Percentiles rank a stretch among this genome's conserved stretches.
phyloP scores from a whole-genome alignment of 2,797 vertebrate genomes.

The Macroramphosus scolopax region DNA sequence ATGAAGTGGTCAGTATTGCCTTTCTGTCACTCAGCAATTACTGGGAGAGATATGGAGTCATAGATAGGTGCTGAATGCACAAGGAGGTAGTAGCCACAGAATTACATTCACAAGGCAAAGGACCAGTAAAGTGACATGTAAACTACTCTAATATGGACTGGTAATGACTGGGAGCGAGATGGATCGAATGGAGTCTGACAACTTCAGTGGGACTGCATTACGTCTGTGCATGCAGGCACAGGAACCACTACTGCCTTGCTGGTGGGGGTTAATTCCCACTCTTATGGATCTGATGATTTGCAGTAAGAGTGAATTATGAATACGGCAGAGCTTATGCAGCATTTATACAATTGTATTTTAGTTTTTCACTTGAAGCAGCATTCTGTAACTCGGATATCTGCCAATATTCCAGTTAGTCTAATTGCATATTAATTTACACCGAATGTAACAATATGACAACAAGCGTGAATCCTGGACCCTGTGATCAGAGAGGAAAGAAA shows the following conservation, averaged over 20 bases:
- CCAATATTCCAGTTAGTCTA: no score
- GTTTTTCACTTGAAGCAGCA: not conserved
- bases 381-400: not conserved
- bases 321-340: no score
- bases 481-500: no score
- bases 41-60: slow-evolving; percentile 74
- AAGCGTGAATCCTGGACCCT: no score
- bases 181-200: slow-evolving; percentile 56
- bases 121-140: slow-evolving; percentile 76
- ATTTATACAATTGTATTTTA: not conserved
- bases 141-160: slow-evolving; percentile 76
- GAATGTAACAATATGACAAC: no score
- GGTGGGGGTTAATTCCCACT: slow-evolving; percentile 12
- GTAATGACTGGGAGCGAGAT: slow-evolving; percentile 72
- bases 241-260: slow-evolving; percentile 20
- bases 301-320: slow-evolving; percentile 8
- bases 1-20: slow-evolving; percentile 96
- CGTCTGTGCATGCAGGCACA: slow-evolving; percentile 21
- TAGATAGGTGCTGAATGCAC: slow-evolving; percentile 74
- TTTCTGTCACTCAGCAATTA: slow-evolving; percentile 95
- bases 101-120: slow-evolving; percentile 71
- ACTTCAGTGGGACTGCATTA: slow-evolving; percentile 40
- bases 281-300: slow-evolving; percentile 21
- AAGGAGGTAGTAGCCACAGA: slow-evolving; percentile 58
- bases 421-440: slow-evolving; percentile 7